phyloP scores from a whole-genome alignment of 2,888 invertebrate genomes.

The Hipparchia semele region DNA sequence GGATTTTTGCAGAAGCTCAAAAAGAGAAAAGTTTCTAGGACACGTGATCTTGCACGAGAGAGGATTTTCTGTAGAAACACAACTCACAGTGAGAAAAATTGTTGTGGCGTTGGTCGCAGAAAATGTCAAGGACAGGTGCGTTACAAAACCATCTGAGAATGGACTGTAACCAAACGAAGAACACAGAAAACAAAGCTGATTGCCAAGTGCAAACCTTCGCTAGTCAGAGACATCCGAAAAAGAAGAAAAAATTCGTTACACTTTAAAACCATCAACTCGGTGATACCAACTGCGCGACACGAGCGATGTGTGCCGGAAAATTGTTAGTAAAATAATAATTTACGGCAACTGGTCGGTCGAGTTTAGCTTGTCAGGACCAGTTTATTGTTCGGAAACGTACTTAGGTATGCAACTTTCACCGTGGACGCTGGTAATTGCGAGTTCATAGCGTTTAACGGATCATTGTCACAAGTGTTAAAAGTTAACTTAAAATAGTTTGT shows the following conservation, averaged over 20 bases:
- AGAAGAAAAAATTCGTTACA: conserved; percentile 12
- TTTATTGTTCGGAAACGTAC: conserved; percentile 60
- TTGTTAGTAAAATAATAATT: conserved; percentile 55
- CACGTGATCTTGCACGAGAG: too few relatives aligned
- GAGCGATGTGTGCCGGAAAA: conserved; percentile 39
- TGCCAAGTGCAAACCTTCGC: too few relatives aligned
- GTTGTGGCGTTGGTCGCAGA: too few relatives aligned
- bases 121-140: too few relatives aligned
- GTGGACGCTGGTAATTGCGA: conserved; percentile 49
- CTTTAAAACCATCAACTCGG: conserved; percentile 9
- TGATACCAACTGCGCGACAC: conserved; percentile 21
- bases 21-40: too few relatives aligned
- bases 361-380: conserved; percentile 58
- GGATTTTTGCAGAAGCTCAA: too few relatives aligned
- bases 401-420: conserved; percentile 60
- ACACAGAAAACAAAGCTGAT: too few relatives aligned
- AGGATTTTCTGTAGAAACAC: too few relatives aligned
- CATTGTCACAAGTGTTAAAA: conserved; percentile 36
- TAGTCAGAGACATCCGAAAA: too few relatives aligned
- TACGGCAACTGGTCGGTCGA: conserved; percentile 51
- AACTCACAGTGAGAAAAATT: too few relatives aligned
- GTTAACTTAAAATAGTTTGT: not conserved
- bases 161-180: too few relatives aligned
- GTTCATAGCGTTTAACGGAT: conserved; percentile 45
- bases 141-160: too few relatives aligned